phyloP scores from a whole-genome alignment of 2,113 vertebrate genomes.

The Ammodramus savannarum region DNA sequence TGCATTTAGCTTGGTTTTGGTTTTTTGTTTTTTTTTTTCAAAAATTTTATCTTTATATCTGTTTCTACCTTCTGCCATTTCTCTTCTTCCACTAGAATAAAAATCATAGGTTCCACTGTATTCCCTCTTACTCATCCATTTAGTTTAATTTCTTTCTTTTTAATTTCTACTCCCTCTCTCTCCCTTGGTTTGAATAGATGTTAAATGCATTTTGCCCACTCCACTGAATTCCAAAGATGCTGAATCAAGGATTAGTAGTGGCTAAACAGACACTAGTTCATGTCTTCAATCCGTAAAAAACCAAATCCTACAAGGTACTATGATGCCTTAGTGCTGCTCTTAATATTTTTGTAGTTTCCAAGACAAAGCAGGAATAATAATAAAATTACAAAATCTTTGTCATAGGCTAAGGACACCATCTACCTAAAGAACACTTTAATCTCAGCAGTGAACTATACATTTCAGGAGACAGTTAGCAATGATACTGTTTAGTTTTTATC shows the following conservation, averaged over 20 bases:
- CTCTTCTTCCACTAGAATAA: not conserved
- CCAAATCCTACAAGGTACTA: not conserved
- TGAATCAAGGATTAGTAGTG: not conserved
- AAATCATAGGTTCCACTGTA: not conserved
- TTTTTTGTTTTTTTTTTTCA: not conserved
- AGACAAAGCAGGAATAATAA: not conserved
- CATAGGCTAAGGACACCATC: not conserved
- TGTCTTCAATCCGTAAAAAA: not conserved
- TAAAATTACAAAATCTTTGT: not conserved
- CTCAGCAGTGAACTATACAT: not conserved
- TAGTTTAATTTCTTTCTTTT: not conserved
- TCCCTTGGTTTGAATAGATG: not conserved
- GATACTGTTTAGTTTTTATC: not conserved
- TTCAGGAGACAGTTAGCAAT: not conserved
- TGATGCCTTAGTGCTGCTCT: not conserved
- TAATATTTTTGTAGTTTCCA: not conserved
- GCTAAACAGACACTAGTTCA: not conserved
- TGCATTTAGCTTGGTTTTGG: not conserved
- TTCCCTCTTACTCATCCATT: not conserved
- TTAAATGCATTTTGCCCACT: not conserved
- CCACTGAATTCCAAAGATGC: not conserved
- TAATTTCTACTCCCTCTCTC: not conserved
- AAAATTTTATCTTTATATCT: not conserved
- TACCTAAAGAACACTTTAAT: not conserved
- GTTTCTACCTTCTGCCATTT: not conserved